Base-by-base conservation (phyloP, 2,888 invertebrate genomes). In the Cremastobaeus sp. region DNA sequence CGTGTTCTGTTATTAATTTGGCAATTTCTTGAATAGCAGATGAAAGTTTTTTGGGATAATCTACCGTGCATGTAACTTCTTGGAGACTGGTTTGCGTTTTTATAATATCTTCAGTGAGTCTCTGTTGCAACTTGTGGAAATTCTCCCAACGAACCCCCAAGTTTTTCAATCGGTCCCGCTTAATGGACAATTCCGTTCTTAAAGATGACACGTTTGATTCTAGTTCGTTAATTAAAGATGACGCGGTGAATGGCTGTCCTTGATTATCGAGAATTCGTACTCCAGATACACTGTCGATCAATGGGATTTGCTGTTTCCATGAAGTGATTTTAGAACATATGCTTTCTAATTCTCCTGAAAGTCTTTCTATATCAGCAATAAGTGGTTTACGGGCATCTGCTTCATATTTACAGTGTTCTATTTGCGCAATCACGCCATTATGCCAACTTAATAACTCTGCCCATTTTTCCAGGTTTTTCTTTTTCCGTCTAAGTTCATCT, bases 361-460 rank as follows among this genome's bases (percentile, higher is more conserved):
- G 89, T 72, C 91, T 89, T 78, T 92, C 91, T 21, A 96, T 90
- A 77, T 94, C 94, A 52, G 92, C 92, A 0, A 93, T 90, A 0
- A 90, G 90, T 0, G 92, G 90, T 84, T 94, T 94, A 6, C 93
- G 92, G 18, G 93, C 93, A 66, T 95, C 94, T 3, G 94, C 89
- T 85, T 95, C 94, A 81, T 95, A 94, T 81, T 95, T 93, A 70
- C 94, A 91, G 79, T 96, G 95, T 48, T 92, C 92, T 39, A 96
- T 87, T 84, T 94, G 95, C 78, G 94, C 94, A 76, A 92, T 92
- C 0, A 93, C 92, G 76, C 95, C 95, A 54, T 93, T 92, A 78
- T 94, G 92, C 94, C 95, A 95, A 79, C 92, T 93, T 5, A 95
- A 87, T 18, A 96, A 90, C 80, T 95, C 95, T 0, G 92, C 92